Percentiles rank a stretch among this genome's conserved stretches.
phyloP scores from a whole-genome alignment of 2,797 vertebrate genomes.

The Mionectes olivaceus region DNA sequence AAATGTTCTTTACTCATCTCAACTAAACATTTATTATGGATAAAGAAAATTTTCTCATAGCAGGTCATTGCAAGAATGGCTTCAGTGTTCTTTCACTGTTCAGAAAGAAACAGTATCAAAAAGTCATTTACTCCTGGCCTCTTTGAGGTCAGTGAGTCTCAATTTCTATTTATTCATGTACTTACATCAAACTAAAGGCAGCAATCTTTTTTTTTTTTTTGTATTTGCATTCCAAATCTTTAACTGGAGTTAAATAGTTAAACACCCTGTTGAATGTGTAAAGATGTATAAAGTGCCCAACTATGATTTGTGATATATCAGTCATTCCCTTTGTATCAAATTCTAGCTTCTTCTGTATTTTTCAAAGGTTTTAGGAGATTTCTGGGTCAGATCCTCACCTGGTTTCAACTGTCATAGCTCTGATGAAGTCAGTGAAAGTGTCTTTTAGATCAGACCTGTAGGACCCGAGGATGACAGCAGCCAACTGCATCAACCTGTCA shows the following conservation, averaged over 20 bases:
- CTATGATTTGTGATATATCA: not conserved
- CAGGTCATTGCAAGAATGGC: not conserved
- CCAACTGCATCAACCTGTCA: constrained; percentile 28
- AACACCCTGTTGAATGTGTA: not conserved
- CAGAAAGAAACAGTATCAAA: not conserved
- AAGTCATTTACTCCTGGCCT: not conserved
- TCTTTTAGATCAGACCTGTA: constrained; percentile 47
- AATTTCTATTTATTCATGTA: not conserved
- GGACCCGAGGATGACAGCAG: not conserved
- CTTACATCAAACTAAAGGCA: not conserved
- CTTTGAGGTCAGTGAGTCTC: not conserved
- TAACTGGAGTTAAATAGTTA: not conserved
- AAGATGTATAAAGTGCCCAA: not conserved
- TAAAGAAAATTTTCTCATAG: not conserved
- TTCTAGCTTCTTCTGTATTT: not conserved
- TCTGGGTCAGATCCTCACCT: constrained; percentile 1
- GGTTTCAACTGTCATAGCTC: not conserved
- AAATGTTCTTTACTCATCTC: not conserved
- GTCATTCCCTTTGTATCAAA: not conserved
- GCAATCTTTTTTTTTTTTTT: not conserved
- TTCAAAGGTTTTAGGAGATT: constrained; percentile 8
- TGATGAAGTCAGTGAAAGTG: constrained; percentile 1
- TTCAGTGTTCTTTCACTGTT: not conserved
- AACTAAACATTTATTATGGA: not conserved
- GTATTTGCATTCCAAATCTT: not conserved